These are phyloP conservation scores for Azemiops feae DNA, from an alignment of 2,113 vertebrate species.

Conservation along the genomic window DNA sequence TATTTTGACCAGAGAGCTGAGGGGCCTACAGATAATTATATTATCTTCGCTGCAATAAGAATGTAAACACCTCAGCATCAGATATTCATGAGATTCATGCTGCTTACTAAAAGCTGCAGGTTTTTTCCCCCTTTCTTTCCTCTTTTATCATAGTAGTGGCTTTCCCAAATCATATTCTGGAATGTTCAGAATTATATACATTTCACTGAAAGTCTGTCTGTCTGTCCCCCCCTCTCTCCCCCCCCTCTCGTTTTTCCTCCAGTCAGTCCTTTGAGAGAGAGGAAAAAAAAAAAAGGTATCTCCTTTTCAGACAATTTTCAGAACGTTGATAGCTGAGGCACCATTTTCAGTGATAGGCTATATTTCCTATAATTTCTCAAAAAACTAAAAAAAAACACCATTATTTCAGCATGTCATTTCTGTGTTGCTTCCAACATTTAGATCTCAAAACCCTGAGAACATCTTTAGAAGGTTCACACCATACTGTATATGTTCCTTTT, in stretches of 20 bases:
- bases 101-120: not conserved
- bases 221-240: too few species aligned
- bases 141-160: not conserved
- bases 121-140: not conserved
- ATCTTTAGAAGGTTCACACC: not conserved
- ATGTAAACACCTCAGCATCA: not conserved
- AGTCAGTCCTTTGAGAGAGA: not conserved
- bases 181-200: not conserved
- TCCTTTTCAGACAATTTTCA: not conserved
- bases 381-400: not conserved
- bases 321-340: not conserved
- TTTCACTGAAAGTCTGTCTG: not conserved
- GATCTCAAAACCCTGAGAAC: not conserved
- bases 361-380: not conserved
- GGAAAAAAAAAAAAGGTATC: not conserved
- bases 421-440: not conserved
- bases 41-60: not conserved
- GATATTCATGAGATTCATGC: not conserved
- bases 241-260: not conserved
- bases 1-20: not conserved
- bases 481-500: not conserved
- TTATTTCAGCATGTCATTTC: not conserved
- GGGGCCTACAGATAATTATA: not conserved
- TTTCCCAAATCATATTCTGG: not conserved
- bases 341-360: not conserved